Conservation (phyloP, 2,113 vertebrate genomes). For the Channa maculata region DNA sequence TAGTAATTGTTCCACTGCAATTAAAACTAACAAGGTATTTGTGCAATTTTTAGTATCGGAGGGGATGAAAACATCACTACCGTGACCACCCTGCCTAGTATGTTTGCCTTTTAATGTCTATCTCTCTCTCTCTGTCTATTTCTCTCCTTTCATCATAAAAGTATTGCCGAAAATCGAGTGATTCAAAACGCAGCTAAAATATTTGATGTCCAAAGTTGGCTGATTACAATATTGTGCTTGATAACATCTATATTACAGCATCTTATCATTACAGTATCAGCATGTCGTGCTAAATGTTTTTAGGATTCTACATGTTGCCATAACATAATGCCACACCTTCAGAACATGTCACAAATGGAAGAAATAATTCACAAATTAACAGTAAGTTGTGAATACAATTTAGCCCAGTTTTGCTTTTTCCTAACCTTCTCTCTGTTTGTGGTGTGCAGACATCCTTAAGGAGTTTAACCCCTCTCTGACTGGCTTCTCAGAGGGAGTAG, state of each 20-base stretch:
- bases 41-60: conserved; percentile 85
- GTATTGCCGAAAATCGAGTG: too few relatives aligned
- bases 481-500: conserved; percentile 85
- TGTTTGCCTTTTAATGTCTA: conserved; percentile 58
- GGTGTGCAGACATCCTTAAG: conserved; percentile 89
- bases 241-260: conserved; percentile 15
- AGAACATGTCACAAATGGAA: too few relatives aligned
- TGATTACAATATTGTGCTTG: neutral
- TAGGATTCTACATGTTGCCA: too few relatives aligned
- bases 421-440: neutral
- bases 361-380: neutral
- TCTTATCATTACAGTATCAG: neutral
- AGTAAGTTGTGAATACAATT: too few relatives aligned
- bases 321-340: too few relatives aligned
- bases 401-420: too few relatives aligned
- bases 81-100: conserved; percentile 93
- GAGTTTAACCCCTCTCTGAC: conserved; percentile 83
- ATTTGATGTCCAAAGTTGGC: too few relatives aligned
- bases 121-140: too few relatives aligned
- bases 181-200: neutral
- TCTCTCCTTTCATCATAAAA: too few relatives aligned
- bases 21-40: conserved; percentile 21
- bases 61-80: conserved; percentile 85
- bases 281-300: too few relatives aligned
- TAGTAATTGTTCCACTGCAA: neutral